Conservation (phyloP, 2,797 vertebrate genomes). For the Cyprinodon diabolis region DNA sequence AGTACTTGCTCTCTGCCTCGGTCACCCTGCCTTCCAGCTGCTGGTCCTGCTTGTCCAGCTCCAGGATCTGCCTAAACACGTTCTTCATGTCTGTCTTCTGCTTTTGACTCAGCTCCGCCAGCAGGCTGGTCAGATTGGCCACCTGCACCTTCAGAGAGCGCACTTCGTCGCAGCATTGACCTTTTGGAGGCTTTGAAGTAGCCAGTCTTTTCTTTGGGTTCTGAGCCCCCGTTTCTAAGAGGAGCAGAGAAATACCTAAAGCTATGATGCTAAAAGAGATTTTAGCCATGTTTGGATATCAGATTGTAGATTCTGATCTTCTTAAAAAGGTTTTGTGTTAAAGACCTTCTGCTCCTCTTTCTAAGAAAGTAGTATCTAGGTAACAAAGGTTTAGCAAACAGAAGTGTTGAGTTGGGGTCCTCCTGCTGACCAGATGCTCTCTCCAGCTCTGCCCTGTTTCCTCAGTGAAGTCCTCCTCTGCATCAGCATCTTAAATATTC, state of each 20-base stretch:
- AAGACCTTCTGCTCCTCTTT: constrained; percentile 13
- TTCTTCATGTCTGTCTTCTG: constrained; percentile 89
- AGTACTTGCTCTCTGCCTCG: constrained; percentile 94
- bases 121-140: constrained; percentile 89
- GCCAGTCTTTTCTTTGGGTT: constrained; percentile 67
- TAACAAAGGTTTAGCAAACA: constrained; percentile 4
- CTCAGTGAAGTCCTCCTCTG: constrained; percentile 69
- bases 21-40: constrained; percentile 87
- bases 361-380: constrained; percentile 20
- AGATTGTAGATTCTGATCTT: constrained; percentile 2
- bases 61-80: constrained; percentile 90
- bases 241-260: constrained; percentile 65
- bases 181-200: constrained; percentile 67
- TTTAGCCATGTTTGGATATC: constrained; percentile 52
- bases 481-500: constrained; percentile 93
- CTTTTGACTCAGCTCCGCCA: constrained; percentile 89
- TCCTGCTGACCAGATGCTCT: constrained; percentile 56
- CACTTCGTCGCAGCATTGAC: constrained; percentile 89
- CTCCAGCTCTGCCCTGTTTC: constrained; percentile 58
- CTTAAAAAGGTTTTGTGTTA: neutral
- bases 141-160: constrained; percentile 89
- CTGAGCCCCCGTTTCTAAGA: constrained; percentile 71
- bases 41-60: constrained; percentile 89
- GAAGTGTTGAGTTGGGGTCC: constrained; percentile 34
- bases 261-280: constrained; percentile 42